These are phyloP conservation scores for Malurus alboscapulatus DNA, from an alignment of 2,113 vertebrate species.

Conservation along the genomic window DNA sequence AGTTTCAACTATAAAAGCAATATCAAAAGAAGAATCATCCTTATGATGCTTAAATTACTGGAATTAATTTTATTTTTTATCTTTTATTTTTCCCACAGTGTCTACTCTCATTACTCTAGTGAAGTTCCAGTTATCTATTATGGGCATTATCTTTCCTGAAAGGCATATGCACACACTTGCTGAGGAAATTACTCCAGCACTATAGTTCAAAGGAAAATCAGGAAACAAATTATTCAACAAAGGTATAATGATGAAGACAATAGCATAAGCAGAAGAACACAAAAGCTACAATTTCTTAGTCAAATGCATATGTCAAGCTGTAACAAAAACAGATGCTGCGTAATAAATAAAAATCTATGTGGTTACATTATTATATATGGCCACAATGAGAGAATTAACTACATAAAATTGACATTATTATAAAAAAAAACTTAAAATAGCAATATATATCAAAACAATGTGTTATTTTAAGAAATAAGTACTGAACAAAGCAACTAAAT, in stretches of 20 bases:
- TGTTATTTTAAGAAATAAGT: not conserved
- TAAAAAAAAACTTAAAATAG: not conserved
- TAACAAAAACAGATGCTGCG: not conserved
- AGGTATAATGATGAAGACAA: not conserved
- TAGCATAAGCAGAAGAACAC: not conserved
- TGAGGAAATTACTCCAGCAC: not conserved
- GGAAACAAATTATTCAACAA: not conserved
- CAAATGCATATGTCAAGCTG: not conserved
- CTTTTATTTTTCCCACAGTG: not conserved
- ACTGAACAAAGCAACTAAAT: not conserved
- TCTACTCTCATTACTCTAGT: not conserved
- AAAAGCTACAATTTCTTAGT: not conserved
- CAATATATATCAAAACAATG: not conserved
- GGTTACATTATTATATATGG: not conserved
- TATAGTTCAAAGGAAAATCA: not conserved
- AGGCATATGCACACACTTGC: fast-evolving
- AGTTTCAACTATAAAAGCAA: not conserved
- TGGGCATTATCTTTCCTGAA: not conserved
- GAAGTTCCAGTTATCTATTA: not conserved
- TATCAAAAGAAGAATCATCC: not conserved
- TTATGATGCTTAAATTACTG: not conserved
- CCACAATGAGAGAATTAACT: not conserved
- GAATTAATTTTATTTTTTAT: not conserved
- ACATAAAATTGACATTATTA: not conserved
- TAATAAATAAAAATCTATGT: not conserved